A percentile compares a stretch with the other conserved stretches of the same genome.
phyloP scores from a whole-genome alignment of 1,140 invertebrate species.

The Ephestia elutella region DNA sequence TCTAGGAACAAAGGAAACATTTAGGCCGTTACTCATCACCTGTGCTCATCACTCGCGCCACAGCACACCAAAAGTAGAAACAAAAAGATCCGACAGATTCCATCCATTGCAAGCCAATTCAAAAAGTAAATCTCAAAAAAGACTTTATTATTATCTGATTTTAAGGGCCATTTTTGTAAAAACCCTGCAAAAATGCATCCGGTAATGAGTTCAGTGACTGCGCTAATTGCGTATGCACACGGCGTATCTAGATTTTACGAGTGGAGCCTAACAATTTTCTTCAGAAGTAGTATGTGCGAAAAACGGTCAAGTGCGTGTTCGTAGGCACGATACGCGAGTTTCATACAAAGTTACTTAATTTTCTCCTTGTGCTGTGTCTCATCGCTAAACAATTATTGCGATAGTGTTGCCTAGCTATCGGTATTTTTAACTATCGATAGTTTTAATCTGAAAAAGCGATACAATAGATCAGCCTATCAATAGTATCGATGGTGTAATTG shows the following conservation, averaged over 20 bases:
- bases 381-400: no score
- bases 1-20: not conserved
- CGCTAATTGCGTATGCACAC: conserved; percentile 27
- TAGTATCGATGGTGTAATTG: no score
- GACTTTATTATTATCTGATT: not conserved
- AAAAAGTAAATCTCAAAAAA: not conserved
- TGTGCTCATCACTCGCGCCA: not conserved
- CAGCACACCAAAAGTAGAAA: not conserved
- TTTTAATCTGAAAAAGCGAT: no score
- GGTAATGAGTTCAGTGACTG: conserved; percentile 6
- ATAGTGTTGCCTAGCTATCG: no score
- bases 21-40: not conserved
- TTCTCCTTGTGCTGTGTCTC: no score
- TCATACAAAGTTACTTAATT: no score
- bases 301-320: conserved; percentile 4
- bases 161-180: not conserved
- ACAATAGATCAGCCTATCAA: no score
- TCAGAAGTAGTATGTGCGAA: not conserved
- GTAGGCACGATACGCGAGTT: not conserved
- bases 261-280: conserved; percentile 12
- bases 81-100: no score
- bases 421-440: no score
- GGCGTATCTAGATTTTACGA: conserved; percentile 30
- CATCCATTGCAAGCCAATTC: not conserved
- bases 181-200: not conserved